Evolutionary conservation across 2,113 vertebrate genomes (phyloP).

Genomic region (Oryzias curvinotus): DNA sequence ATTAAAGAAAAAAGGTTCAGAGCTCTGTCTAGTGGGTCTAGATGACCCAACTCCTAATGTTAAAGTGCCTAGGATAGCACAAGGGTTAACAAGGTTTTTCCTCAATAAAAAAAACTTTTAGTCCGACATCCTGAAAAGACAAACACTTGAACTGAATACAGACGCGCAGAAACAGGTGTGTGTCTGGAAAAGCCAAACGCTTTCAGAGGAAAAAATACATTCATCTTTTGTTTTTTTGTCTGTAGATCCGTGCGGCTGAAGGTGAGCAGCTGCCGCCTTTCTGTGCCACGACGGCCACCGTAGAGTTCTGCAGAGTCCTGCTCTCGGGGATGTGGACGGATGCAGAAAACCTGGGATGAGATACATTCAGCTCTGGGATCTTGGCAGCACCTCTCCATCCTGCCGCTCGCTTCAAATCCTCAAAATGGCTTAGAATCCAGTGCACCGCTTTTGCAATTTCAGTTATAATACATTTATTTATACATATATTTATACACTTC

Average conservation of each 20-base stretch:
- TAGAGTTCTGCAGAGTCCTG: slow-evolving; percentile 16
- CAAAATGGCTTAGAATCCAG: slow-evolving; percentile 77
- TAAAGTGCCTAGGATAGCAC: too few relatives aligned
- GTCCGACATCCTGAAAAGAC: background rate
- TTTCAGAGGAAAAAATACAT: slow-evolving; percentile 60
- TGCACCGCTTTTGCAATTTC: slow-evolving; percentile 71
- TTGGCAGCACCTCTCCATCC: slow-evolving; percentile 2
- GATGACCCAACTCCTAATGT: too few relatives aligned
- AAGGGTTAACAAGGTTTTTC: slow-evolving; percentile 1
- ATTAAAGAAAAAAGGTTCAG: too few relatives aligned
- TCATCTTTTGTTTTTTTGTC: slow-evolving; percentile 21
- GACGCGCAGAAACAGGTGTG: slow-evolving; percentile 26
- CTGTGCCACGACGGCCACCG: background rate
- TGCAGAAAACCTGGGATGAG: slow-evolving; percentile 37
- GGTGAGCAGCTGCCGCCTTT: slow-evolving; percentile 8
- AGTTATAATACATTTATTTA: slow-evolving; percentile 32
- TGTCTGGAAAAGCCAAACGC: slow-evolving; percentile 4
- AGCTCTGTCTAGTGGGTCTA: too few relatives aligned
- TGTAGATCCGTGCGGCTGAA: slow-evolving; percentile 41
- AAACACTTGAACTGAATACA: too few relatives aligned
- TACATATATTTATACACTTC: slow-evolving; percentile 46
- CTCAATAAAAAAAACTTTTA: slow-evolving; percentile 8
- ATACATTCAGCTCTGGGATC: slow-evolving; percentile 59
- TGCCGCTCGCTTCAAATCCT: slow-evolving; percentile 30
- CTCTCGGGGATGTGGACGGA: slow-evolving; percentile 23